A percentile compares a stretch with the other conserved stretches of the same genome.
These are phyloP conservation scores for Fregata magnificens DNA, from an alignment of 2,113 vertebrate species.

Conservation along the genomic window DNA sequence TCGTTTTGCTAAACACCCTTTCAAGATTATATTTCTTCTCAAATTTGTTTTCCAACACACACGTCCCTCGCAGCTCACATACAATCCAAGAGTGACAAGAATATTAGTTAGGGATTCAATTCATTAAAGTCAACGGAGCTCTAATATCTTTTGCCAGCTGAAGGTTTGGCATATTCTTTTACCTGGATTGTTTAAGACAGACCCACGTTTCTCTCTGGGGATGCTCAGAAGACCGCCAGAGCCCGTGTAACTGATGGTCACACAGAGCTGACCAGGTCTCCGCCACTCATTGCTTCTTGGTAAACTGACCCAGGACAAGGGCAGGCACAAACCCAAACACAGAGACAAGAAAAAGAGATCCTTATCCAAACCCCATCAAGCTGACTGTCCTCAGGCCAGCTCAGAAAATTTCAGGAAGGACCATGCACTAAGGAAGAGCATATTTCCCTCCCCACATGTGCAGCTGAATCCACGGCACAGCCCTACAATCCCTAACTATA, in stretches of 20 bases:
- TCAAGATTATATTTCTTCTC: neutral
- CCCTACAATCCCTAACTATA: neutral
- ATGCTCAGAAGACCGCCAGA: neutral
- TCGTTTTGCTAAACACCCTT: neutral
- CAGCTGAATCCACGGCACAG: neutral
- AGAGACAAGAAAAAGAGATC: neutral
- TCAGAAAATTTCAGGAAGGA: neutral
- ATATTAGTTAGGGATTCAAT: neutral
- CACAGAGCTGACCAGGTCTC: neutral
- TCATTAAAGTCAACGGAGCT: neutral
- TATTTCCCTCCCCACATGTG: neutral
- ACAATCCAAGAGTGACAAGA: neutral
- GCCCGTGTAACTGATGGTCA: neutral
- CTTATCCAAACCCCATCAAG: neutral
- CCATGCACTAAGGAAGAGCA: neutral
- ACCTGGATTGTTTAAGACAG: neutral
- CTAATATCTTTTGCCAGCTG: neutral
- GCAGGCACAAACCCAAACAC: neutral
- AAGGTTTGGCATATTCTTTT: neutral
- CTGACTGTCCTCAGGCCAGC: neutral
- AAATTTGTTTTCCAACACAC: neutral
- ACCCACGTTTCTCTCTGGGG: neutral
- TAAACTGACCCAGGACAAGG: neutral
- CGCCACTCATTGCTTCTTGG: rapidly evolving
- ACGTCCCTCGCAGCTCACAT: rapidly evolving